Conservation (phyloP, 1,140 invertebrate species). For the Saxidomus purpurata region DNA sequence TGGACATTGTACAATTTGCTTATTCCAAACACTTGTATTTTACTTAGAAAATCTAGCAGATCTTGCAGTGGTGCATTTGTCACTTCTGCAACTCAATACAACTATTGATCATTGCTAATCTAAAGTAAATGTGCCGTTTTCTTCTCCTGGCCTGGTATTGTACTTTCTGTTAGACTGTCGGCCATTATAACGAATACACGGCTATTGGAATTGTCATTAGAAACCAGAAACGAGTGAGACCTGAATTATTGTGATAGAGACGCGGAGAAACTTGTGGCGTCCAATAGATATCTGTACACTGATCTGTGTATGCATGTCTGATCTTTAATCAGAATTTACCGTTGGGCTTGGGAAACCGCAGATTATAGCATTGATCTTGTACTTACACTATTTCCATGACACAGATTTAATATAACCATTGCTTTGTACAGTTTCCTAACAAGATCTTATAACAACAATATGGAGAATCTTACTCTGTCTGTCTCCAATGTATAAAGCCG, state of each 20-base stretch:
- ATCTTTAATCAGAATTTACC: slow-evolving; percentile 35
- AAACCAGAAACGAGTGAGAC: neutral
- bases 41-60: no score
- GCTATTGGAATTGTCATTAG: slow-evolving; percentile 25
- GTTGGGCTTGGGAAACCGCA: neutral
- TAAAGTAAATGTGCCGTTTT: slow-evolving; percentile 35
- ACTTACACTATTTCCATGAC: neutral
- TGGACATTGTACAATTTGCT: no score
- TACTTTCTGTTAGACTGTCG: neutral
- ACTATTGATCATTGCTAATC: slow-evolving; percentile 45
- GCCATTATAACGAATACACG: neutral
- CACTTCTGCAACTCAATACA: neutral
- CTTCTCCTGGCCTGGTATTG: neutral
- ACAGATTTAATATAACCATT: slow-evolving; percentile 1
- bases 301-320: slow-evolving; percentile 24
- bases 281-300: slow-evolving; percentile 11
- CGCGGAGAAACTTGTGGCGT: slow-evolving; percentile 2
- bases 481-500: neutral
- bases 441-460: neutral
- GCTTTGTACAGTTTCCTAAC: neutral
- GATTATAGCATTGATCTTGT: slow-evolving; percentile 36
- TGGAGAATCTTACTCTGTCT: neutral
- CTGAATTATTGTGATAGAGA: slow-evolving; percentile 13
- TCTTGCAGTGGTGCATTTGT: neutral
- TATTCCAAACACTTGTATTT: no score